Conservation (phyloP, 1,140 invertebrate species). For the Calephelis virginiensis region DNA sequence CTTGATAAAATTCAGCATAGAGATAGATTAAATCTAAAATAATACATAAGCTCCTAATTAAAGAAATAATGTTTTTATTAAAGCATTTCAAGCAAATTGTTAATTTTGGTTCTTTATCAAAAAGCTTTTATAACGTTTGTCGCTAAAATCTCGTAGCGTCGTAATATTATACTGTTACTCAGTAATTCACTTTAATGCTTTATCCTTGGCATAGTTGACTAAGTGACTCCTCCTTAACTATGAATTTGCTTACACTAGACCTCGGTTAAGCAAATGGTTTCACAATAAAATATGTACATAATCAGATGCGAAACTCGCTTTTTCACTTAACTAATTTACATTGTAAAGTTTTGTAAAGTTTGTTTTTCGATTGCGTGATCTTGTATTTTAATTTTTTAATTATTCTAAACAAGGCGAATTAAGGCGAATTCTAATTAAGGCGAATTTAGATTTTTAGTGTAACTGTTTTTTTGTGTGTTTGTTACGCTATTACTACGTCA, state of each 20-base stretch:
- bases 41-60: no score
- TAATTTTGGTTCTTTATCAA: neutral
- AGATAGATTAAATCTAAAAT: no score
- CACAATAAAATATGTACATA: constrained; percentile 13
- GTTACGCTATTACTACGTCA: no score
- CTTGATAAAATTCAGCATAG: no score
- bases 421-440: no score
- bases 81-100: no score
- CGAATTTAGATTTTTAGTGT: no score
- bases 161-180: neutral
- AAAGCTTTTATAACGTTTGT: neutral
- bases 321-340: constrained; percentile 11
- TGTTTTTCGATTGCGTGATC: neutral
- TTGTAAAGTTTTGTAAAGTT: constrained; percentile 3
- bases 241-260: constrained; percentile 20
- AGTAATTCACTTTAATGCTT: constrained; percentile 26
- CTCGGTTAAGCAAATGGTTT: constrained; percentile 22
- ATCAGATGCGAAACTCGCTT: constrained; percentile 7
- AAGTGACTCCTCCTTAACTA: constrained; percentile 22
- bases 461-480: no score
- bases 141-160: neutral
- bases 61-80: no score
- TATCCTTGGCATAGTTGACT: constrained; percentile 36
- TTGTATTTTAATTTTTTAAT: no score
- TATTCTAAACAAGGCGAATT: no score